These are phyloP conservation scores for Argyrosomus japonicus DNA, from an alignment of 2,113 vertebrate species.

Conservation along the genomic window DNA sequence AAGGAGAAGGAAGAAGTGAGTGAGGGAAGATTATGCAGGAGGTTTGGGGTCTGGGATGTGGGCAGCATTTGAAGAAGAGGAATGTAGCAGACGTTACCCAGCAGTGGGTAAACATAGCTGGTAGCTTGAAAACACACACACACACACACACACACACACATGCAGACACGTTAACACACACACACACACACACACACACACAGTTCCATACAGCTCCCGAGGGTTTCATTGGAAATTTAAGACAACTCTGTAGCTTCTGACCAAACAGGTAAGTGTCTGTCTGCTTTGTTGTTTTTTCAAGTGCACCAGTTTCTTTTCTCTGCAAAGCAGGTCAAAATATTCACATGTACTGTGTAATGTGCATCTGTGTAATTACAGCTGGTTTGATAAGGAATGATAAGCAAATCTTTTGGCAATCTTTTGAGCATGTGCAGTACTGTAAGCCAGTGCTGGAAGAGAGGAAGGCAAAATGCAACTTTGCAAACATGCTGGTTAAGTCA, in stretches of 20 bases:
- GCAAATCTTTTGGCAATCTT: slow-evolving; percentile 14
- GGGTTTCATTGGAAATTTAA: slow-evolving; percentile 42
- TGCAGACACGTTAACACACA: slow-evolving; percentile 29
- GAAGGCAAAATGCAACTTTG: neutral
- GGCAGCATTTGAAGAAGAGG: slow-evolving; percentile 67
- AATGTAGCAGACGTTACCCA: slow-evolving; percentile 61
- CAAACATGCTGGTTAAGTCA: slow-evolving; percentile 33
- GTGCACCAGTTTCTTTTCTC: slow-evolving; percentile 15
- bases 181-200: slow-evolving; percentile 50
- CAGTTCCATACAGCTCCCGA: slow-evolving; percentile 25
- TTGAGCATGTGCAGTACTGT: neutral
- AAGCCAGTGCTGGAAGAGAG: neutral
- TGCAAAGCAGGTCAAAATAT: slow-evolving; percentile 37
- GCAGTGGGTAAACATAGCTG: slow-evolving; percentile 66
- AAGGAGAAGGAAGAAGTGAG: slow-evolving; percentile 38
- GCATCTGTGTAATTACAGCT: slow-evolving; percentile 1
- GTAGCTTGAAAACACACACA: slow-evolving; percentile 49
- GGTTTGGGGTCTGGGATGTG: slow-evolving; percentile 66
- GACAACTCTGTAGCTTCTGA: slow-evolving; percentile 30
- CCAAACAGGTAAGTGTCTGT: slow-evolving; percentile 68
- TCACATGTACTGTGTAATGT: neutral
- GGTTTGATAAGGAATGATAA: neutral
- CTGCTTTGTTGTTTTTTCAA: slow-evolving; percentile 29
- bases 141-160: slow-evolving; percentile 15
- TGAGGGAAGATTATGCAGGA: slow-evolving; percentile 53